phyloP scores from a whole-genome alignment of 1,140 invertebrate species.

The Drosophila repletoides region DNA sequence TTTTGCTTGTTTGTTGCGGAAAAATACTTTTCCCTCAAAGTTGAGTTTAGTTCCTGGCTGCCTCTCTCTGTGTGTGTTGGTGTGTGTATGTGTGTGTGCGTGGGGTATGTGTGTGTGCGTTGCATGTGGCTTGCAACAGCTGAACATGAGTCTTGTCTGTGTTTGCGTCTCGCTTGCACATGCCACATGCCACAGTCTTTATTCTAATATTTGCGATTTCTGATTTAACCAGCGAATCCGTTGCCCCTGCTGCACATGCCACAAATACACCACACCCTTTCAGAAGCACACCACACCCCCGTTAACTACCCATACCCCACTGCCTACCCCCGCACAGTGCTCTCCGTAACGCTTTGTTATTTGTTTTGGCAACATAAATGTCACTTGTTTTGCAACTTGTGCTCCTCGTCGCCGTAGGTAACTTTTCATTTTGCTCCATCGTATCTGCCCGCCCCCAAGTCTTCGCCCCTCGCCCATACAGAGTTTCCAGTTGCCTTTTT shows the following conservation, averaged over 20 bases:
- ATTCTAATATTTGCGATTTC: slow-evolving; percentile 73
- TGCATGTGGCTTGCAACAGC: slow-evolving; percentile 32
- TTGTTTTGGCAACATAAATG: slow-evolving; percentile 79
- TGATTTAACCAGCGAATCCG: slow-evolving; percentile 45
- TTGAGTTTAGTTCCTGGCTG: slow-evolving; percentile 25
- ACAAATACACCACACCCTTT: background rate
- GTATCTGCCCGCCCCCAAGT: background rate
- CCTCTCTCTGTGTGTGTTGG: background rate
- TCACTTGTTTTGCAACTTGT: slow-evolving; percentile 73
- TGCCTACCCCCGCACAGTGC: background rate
- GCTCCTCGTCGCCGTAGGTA: slow-evolving; percentile 33
- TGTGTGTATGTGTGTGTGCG: slow-evolving; percentile 13
- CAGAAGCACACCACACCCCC: background rate
- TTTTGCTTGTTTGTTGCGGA: slow-evolving; percentile 72
- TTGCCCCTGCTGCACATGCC: slow-evolving; percentile 2
- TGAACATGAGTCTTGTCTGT: slow-evolving; percentile 42
- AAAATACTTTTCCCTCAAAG: slow-evolving; percentile 56
- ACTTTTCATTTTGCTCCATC: background rate
- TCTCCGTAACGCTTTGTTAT: slow-evolving; percentile 46
- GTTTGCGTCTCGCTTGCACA: slow-evolving; percentile 36
- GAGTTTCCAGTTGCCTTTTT: too few species aligned
- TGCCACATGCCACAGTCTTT: slow-evolving; percentile 31
- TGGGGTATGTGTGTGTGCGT: slow-evolving; percentile 2
- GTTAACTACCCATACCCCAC: background rate
- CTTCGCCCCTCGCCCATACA: background rate